Conservation (phyloP, 2,113 vertebrate species). For the Thunnus thynnus region DNA sequence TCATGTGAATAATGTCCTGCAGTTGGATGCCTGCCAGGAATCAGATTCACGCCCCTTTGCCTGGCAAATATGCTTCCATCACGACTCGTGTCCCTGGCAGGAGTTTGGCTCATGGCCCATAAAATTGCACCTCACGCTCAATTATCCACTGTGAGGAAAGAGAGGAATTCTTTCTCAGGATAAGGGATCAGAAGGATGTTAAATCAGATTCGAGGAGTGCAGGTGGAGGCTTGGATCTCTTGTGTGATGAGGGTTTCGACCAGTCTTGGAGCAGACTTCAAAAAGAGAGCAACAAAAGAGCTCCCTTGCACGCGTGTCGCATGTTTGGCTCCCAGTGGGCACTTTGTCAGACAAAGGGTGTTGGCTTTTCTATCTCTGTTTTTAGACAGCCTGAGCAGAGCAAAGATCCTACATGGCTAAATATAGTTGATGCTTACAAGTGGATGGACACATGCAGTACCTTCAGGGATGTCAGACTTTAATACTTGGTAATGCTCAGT, state of each 20-base stretch:
- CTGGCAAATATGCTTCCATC: constrained; percentile 60
- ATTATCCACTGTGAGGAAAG: constrained; percentile 71
- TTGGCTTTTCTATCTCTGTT: constrained; percentile 75
- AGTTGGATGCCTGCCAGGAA: constrained; percentile 63
- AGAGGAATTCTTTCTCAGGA: constrained; percentile 74
- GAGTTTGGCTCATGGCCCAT: constrained; percentile 66
- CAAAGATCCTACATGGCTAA: constrained; percentile 68
- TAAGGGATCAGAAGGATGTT: constrained; percentile 71
- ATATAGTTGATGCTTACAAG: constrained; percentile 69
- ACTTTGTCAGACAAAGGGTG: constrained; percentile 69
- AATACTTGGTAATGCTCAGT: constrained; percentile 79
- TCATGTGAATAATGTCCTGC: constrained; percentile 69
- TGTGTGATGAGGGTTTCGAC: constrained; percentile 33
- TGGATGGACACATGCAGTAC: constrained; percentile 64
- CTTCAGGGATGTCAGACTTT: constrained; percentile 68
- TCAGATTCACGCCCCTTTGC: constrained; percentile 63
- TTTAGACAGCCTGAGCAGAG: constrained; percentile 73
- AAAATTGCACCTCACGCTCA: constrained; percentile 70
- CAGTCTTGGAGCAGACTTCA: constrained; percentile 42
- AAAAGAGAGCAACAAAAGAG: constrained; percentile 45
- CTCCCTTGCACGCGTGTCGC: constrained; percentile 49
- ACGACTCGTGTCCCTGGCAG: constrained; percentile 57
- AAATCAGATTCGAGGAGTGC: constrained; percentile 58
- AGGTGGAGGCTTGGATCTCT: constrained; percentile 53
- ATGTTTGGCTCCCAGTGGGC: constrained; percentile 55